These are phyloP conservation scores for Ophonus ardosiacus DNA, from an alignment of 2,888 invertebrate species.

Conservation along the genomic window DNA sequence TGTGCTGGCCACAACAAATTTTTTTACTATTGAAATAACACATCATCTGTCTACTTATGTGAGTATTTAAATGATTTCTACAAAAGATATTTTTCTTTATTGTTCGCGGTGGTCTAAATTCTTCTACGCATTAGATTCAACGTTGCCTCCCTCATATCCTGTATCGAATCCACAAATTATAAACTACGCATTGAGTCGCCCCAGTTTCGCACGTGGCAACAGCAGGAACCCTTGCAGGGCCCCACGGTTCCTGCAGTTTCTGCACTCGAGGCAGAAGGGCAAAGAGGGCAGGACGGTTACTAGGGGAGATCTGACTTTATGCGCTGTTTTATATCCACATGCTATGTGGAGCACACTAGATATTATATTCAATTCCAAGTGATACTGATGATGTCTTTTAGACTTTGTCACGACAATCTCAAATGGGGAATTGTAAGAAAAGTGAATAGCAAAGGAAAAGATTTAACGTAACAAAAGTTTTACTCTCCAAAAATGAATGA, in stretches of 20 bases:
- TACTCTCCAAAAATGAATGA: no score
- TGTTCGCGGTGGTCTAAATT: neutral
- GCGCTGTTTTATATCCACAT: slow-evolving; percentile 59
- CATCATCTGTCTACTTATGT: no score
- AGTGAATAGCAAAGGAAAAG: no score
- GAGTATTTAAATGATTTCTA: no score
- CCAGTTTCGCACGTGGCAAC: neutral
- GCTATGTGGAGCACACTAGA: slow-evolving; percentile 40
- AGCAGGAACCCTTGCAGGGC: slow-evolving; percentile 49
- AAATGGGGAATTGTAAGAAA: neutral
- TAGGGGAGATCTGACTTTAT: slow-evolving; percentile 62
- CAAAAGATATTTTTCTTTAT: neutral
- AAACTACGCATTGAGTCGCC: neutral
- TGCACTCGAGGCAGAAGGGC: neutral
- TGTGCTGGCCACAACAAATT: no score
- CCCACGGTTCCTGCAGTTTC: slow-evolving; percentile 1
- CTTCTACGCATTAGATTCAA: neutral
- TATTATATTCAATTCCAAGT: slow-evolving; percentile 60
- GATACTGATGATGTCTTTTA: slow-evolving; percentile 16
- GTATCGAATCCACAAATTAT: neutral
- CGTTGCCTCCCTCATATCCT: neutral
- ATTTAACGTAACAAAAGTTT: no score
- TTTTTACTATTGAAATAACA: no score
- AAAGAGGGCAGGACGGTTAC: slow-evolving; percentile 32
- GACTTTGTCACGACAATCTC: neutral